Percentiles rank a stretch among this genome's conserved stretches.
Conservation (phyloP, 1,140 invertebrate genomes). For the Drosophila saltans region DNA sequence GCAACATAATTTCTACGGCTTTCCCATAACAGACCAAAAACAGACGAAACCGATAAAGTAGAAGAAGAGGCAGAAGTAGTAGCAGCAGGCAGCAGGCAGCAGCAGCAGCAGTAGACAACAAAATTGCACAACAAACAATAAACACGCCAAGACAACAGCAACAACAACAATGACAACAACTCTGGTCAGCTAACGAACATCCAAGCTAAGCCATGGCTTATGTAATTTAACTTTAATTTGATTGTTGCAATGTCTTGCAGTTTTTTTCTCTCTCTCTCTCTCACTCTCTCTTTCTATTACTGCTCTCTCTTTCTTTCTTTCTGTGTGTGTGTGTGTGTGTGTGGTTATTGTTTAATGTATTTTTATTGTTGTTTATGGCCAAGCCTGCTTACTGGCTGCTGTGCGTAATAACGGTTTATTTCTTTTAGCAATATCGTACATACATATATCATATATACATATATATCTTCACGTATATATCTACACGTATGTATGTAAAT, state of each 20-base stretch:
- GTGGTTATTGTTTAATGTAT: conserved; percentile 29
- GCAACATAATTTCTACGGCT: conserved; percentile 80
- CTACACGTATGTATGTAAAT: conserved; percentile 29
- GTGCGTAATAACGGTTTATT: conserved; percentile 35
- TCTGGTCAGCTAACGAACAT: conserved; percentile 13
- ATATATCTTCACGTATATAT: not conserved
- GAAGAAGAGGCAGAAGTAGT: conserved; percentile 43
- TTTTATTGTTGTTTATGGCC: conserved; percentile 48
- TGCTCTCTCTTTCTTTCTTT: not conserved
- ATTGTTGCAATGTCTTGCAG: conserved; percentile 79
- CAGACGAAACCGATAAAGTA: conserved; percentile 21
- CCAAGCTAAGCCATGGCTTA: conserved; percentile 43
- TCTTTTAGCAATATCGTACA: not conserved
- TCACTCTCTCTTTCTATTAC: too few relatives aligned
- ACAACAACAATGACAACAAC: conserved; percentile 15
- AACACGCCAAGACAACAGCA: conserved; percentile 39
- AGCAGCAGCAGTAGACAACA: conserved; percentile 28
- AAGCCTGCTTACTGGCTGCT: conserved; percentile 17
- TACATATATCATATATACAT: too few relatives aligned
- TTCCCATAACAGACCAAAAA: conserved; percentile 43
- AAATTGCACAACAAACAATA: conserved; percentile 75
- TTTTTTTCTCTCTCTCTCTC: conserved; percentile 37
- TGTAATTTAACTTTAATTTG: conserved; percentile 79
- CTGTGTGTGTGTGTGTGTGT: not conserved
- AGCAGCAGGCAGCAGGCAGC: conserved; percentile 23